Conservation (phyloP, 2,113 vertebrate species). For the Antechinus flavipes region DNA sequence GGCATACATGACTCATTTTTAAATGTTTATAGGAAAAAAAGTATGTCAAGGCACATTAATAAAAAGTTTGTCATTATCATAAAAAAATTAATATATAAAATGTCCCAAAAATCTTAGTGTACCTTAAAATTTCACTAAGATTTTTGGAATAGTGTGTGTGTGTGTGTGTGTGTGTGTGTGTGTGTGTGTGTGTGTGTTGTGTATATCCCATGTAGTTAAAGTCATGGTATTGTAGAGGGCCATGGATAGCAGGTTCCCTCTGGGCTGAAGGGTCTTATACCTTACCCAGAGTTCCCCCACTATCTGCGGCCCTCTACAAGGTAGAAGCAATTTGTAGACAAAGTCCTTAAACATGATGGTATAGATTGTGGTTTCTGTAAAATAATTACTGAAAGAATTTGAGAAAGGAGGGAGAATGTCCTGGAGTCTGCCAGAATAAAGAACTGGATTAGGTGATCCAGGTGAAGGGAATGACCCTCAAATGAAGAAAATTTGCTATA, state of each 20-base stretch:
- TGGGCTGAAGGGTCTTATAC: too few relatives aligned
- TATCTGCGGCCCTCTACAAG: too few relatives aligned
- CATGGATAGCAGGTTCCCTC: too few relatives aligned
- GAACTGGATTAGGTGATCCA: not conserved
- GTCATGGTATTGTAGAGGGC: not conserved
- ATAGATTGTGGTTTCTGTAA: not conserved
- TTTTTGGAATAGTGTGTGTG: not conserved
- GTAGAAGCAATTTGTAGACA: not conserved
- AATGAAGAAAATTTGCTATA: not conserved
- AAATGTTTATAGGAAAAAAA: not conserved
- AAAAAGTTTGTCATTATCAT: not conserved
- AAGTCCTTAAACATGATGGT: not conserved
- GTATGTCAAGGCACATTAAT: not conserved
- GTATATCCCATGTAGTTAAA: not conserved
- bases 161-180: not conserved
- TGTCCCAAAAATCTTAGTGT: not conserved
- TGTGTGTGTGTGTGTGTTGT: not conserved
- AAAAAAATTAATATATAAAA: not conserved
- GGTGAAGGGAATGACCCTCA: not conserved
- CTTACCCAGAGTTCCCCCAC: too few relatives aligned
- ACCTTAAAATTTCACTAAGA: not conserved
- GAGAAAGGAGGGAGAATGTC: not conserved
- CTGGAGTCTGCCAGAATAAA: not conserved
- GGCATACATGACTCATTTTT: not conserved
- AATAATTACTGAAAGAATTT: not conserved